Percentiles rank a stretch among this genome's conserved stretches.
phyloP scores from a whole-genome alignment of 1,140 invertebrate genomes.

The Drosophila chauvacae region DNA sequence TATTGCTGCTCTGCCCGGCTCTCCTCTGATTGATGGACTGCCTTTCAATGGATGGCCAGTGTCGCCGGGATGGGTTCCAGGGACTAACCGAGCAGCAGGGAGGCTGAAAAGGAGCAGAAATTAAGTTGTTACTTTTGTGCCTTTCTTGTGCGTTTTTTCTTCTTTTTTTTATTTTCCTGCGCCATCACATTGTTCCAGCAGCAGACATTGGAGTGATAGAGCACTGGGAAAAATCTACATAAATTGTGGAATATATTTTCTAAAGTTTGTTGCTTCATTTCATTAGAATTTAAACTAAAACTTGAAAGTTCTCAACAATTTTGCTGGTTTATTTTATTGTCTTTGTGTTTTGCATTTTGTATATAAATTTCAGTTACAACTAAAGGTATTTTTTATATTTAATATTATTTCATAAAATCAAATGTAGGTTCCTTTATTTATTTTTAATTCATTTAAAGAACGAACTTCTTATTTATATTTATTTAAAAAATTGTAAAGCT shows the following conservation, averaged over 20 bases:
- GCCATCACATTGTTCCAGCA: constrained; percentile 43
- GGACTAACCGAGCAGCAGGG: constrained; percentile 43
- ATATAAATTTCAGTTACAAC: neutral
- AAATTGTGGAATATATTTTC: neutral
- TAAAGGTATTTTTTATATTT: neutral
- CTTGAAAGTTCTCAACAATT: too few relatives aligned
- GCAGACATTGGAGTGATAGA: constrained; percentile 39
- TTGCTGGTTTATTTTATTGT: neutral
- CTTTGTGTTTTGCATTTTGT: neutral
- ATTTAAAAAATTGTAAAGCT: neutral
- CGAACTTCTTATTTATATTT: neutral
- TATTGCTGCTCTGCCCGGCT: neutral
- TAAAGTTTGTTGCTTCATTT: too few relatives aligned
- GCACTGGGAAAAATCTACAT: neutral
- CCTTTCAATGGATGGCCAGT: constrained; percentile 40
- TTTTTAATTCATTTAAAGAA: neutral
- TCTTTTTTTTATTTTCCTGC: constrained; percentile 16
- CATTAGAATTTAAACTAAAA: neutral
- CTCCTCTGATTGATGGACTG: constrained; percentile 48
- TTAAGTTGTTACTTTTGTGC: constrained; percentile 76
- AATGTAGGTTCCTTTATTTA: too few relatives aligned
- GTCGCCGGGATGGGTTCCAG: constrained; percentile 34
- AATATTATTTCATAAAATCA: neutral
- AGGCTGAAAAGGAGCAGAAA: constrained; percentile 53
- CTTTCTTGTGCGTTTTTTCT: constrained; percentile 6